A percentile compares a stretch with the other conserved stretches of the same genome.
Evolutionary conservation across 2,113 vertebrate species (phyloP).

Genomic region (Tetraodon nigroviridis): DNA sequence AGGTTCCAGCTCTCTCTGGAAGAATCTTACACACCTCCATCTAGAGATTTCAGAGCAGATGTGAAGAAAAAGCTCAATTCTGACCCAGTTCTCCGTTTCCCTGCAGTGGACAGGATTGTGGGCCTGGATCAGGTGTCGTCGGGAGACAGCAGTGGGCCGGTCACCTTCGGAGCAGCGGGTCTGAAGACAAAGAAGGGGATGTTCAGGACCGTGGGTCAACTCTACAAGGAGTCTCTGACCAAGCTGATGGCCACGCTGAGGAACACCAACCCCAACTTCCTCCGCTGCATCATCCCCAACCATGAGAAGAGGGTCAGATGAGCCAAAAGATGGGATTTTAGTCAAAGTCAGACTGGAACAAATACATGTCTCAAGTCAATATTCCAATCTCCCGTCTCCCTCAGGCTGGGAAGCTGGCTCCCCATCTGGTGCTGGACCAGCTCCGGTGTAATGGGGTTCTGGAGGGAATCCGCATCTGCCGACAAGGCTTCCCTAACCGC

Average conservation of each 20-base stretch:
- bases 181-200: slow-evolving; percentile 87
- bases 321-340: background rate
- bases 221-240: slow-evolving; percentile 88
- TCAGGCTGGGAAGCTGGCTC: slow-evolving; percentile 85
- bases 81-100: slow-evolving; percentile 4
- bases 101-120: slow-evolving; percentile 85
- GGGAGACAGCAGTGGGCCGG: slow-evolving; percentile 74
- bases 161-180: slow-evolving; percentile 73
- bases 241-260: slow-evolving; percentile 90
- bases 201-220: slow-evolving; percentile 89
- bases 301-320: slow-evolving; percentile 84
- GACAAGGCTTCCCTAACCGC: slow-evolving; percentile 92
- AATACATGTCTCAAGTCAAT: background rate
- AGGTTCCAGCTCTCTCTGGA: slow-evolving; percentile 11
- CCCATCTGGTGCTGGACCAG: slow-evolving; percentile 84
- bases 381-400: background rate
- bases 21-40: slow-evolving; percentile 13
- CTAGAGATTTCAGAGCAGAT: slow-evolving; percentile 20
- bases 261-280: slow-evolving; percentile 91
- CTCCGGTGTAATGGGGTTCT: slow-evolving; percentile 88
- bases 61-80: slow-evolving; percentile 15
- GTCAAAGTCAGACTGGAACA: background rate
- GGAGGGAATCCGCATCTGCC: slow-evolving; percentile 90
- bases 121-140: slow-evolving; percentile 85
- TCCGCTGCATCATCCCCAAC: slow-evolving; percentile 89